Evolutionary conservation across 2,113 vertebrate genomes (phyloP).

Genomic region (Phrynocephalus versicolor): DNA sequence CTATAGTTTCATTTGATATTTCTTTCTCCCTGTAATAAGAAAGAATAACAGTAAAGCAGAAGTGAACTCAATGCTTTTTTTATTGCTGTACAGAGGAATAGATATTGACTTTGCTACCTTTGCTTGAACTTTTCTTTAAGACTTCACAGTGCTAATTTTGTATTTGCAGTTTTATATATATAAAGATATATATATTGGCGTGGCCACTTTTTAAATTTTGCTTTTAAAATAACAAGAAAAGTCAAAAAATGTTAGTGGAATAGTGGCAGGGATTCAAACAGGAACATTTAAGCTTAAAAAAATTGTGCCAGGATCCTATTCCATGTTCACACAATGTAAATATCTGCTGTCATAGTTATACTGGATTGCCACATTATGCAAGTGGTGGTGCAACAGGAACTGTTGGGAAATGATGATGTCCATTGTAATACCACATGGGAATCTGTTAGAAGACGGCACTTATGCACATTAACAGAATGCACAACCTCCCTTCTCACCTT

Average conservation of each 20-base stretch:
- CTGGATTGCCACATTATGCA: no score
- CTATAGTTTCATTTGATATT: slow-evolving; percentile 16
- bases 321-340: no score
- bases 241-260: neutral
- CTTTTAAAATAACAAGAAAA: neutral
- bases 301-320: no score
- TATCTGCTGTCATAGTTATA: no score
- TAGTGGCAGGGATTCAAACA: neutral
- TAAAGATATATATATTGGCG: neutral
- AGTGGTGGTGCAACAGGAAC: no score
- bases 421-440: no score
- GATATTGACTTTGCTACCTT: slow-evolving; percentile 46
- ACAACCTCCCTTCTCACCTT: no score
- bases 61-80: neutral
- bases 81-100: slow-evolving; percentile 25
- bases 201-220: neutral
- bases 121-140: slow-evolving; percentile 6
- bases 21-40: neutral
- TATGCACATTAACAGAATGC: no score
- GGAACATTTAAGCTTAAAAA: neutral
- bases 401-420: no score
- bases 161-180: neutral
- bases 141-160: neutral
- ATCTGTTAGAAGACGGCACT: no score
- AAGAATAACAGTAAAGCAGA: slow-evolving; percentile 8